Evolutionary conservation across 1,140 invertebrate species (phyloP).

Genomic region (Ceratina calcarata): DNA sequence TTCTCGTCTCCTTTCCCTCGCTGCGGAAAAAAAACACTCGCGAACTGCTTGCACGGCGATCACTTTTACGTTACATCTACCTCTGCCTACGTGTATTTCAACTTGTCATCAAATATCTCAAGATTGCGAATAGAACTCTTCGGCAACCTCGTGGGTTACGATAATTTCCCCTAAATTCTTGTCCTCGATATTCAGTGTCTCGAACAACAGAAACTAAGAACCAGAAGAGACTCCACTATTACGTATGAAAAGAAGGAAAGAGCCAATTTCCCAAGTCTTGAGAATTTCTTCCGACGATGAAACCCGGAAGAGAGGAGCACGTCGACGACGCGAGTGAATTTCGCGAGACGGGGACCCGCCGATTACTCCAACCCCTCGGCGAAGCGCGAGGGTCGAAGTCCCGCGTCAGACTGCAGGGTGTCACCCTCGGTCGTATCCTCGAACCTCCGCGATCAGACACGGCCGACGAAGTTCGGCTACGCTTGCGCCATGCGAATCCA

Average conservation of each 20-base stretch:
- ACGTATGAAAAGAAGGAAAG: too few species aligned
- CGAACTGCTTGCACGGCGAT: conserved; percentile 24
- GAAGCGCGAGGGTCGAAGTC: conserved; percentile 69
- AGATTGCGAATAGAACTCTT: neutral
- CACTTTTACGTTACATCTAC: conserved; percentile 18
- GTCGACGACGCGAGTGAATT: conserved; percentile 12
- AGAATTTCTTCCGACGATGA: neutral
- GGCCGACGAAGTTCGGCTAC: conserved; percentile 47
- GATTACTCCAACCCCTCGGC: conserved; percentile 30
- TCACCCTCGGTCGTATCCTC: conserved; percentile 75
- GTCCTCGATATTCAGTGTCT: too few species aligned
- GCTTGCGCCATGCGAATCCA: conserved; percentile 54
- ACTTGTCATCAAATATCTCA: neutral
- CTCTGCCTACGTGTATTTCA: neutral
- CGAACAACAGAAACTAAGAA: too few species aligned
- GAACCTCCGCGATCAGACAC: conserved; percentile 65
- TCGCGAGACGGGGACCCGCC: neutral
- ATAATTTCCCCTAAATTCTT: too few species aligned
- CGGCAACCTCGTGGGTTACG: too few species aligned
- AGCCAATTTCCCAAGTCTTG: neutral
- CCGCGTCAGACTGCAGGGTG: conserved; percentile 80
- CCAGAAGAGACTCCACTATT: too few species aligned
- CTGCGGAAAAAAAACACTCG: conserved; percentile 24
- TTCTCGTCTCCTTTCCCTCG: neutral
- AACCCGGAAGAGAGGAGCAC: neutral